phyloP scores from a whole-genome alignment of 2,113 vertebrate genomes.

The Grallaria varia region DNA sequence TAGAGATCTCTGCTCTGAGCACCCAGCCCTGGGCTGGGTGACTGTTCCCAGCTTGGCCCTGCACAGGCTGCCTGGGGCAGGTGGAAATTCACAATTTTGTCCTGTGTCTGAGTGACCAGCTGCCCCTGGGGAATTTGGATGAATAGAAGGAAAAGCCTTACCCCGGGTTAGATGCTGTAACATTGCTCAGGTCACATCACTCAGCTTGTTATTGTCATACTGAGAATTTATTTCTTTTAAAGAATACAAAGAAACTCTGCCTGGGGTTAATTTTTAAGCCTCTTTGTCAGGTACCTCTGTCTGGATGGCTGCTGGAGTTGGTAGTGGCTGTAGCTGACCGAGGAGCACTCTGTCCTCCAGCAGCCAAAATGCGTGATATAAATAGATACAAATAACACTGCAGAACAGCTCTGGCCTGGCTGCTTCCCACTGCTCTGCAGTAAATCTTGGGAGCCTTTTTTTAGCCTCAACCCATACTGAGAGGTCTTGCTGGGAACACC shows the following conservation, averaged over 20 bases:
- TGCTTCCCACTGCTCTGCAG: rapidly evolving
- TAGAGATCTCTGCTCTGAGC: too few relatives aligned
- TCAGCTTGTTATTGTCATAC: neutral
- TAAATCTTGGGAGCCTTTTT: neutral
- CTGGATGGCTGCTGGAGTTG: rapidly evolving
- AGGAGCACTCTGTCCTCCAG: neutral
- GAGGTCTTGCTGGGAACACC: rapidly evolving
- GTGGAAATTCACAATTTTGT: neutral
- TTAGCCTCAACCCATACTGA: rapidly evolving
- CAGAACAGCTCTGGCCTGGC: neutral
- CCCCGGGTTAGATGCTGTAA: neutral
- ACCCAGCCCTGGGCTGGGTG: too few relatives aligned
- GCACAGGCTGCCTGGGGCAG: rapidly evolving
- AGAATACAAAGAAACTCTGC: neutral
- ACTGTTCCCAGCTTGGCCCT: neutral
- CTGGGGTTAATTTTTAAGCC: neutral
- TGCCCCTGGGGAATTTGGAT: neutral
- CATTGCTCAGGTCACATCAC: too few relatives aligned
- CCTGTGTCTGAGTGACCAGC: neutral
- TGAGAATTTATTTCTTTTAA: neutral
- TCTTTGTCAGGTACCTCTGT: rapidly evolving
- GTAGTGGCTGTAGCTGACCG: rapidly evolving
- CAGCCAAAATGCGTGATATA: rapidly evolving
- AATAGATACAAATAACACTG: rapidly evolving
- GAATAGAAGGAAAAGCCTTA: neutral